Evolutionary conservation across 2,113 vertebrate genomes (phyloP), one percentile per base, ranked within the genome.

Genomic region (Labeo catla): DNA sequence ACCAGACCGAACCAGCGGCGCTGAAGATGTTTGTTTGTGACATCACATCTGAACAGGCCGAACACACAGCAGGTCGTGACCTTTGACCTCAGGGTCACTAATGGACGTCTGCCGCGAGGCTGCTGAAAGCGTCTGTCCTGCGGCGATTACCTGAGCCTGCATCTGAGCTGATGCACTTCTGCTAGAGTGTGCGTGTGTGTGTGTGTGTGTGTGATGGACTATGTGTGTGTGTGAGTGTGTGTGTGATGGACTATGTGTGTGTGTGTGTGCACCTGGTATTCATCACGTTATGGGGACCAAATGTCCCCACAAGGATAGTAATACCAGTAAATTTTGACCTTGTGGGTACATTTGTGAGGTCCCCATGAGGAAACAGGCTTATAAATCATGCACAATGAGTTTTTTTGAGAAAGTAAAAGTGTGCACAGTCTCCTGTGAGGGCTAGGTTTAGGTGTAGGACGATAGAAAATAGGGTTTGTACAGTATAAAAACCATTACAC

Each of bases 81-180:
- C 34, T 54, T 73, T 59, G 11, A 76, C 73, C 73, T 28, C n/a
- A 15, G 73, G 76, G 76, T 79, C 76, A 79, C 52, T 79, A 57
- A 79, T 79, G 76, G 76, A 76, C 6, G 11, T 76, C 73, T 61
- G 57, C 19, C 21, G 21, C 2, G 21, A 61, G 57, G 57, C 57
- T 61, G 21, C 57, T 76, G 73, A 76, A 50, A 49, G 73, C 45
- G 6, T 28, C 73, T 76, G 43, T 49, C 73, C 73, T 28, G 45
- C 10, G 0, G 65, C 1, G 39, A 45, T 72, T 72, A 72, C 16
- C 16, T 66, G 63, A 4, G 8, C 16, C 15, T 9, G 34, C 16
- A 8, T 68, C 13, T 66, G 28, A 11, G 28, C 28, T 28, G 28
- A 28, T 28, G 28, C 28, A 28, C 28, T 28, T 28, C 28, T 28